A percentile compares a stretch with the other conserved stretches of the same genome.
phyloP scores from a whole-genome alignment of 2,113 vertebrate genomes.

The Pristiophorus japonicus region DNA sequence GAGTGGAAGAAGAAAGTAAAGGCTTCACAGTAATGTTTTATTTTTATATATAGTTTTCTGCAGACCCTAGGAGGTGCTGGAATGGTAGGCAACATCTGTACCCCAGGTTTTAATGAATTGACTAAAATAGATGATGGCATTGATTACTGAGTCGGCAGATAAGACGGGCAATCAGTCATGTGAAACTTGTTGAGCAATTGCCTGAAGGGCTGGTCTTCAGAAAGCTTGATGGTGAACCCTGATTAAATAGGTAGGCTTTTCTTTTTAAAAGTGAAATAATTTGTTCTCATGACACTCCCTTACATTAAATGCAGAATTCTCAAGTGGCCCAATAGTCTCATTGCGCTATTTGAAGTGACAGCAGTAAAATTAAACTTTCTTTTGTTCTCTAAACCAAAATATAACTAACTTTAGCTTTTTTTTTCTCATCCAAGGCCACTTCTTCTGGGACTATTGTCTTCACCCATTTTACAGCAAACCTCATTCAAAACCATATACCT shows the following conservation, averaged over 20 bases:
- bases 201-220: background rate
- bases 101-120: background rate
- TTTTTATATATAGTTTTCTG: background rate
- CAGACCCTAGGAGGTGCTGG: background rate
- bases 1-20: background rate
- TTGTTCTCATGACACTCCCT: background rate
- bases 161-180: background rate
- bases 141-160: background rate
- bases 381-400: background rate
- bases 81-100: constrained; percentile 12
- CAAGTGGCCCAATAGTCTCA: background rate
- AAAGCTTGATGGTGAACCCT: constrained; percentile 1
- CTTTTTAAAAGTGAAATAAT: background rate
- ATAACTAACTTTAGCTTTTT: background rate
- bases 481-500: background rate
- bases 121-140: background rate
- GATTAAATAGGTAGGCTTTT: background rate
- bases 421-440: background rate
- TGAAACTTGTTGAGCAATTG: constrained; percentile 28
- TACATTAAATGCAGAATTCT: background rate
- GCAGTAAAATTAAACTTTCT: too few relatives aligned
- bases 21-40: too few relatives aligned
- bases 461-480: background rate
- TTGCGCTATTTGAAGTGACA: background rate
- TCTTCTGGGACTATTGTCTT: background rate